phyloP scores from a whole-genome alignment of 2,797 vertebrate genomes.

The Phalanger gymnotis region DNA sequence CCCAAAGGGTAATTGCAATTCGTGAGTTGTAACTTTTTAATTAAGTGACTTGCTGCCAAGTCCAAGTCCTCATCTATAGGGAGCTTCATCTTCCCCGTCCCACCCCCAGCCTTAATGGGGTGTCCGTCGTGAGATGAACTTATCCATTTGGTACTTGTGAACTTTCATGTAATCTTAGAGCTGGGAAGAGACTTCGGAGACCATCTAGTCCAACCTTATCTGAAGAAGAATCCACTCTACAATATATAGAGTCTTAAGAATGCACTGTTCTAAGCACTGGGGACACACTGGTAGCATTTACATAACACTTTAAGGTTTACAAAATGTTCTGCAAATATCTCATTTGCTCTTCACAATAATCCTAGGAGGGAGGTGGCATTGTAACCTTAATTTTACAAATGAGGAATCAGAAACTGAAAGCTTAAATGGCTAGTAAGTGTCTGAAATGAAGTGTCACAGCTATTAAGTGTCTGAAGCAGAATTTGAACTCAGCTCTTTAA shows the following conservation, averaged over 20 bases:
- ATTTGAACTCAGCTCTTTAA: neutral
- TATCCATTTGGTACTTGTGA: neutral
- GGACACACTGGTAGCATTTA: neutral
- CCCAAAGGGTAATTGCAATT: conserved; percentile 19
- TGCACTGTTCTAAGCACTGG: neutral
- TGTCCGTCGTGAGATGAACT: neutral
- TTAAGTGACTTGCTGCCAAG: conserved; percentile 23
- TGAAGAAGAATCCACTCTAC: neutral
- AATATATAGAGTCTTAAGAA: neutral
- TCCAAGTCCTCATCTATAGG: neutral
- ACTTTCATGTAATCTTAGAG: neutral
- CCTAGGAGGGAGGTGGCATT: neutral
- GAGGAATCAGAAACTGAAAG: neutral
- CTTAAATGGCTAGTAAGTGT: neutral
- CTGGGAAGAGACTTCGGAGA: neutral
- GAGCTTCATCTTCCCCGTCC: neutral
- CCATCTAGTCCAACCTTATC: neutral
- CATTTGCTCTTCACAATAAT: neutral
- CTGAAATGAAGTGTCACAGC: neutral
- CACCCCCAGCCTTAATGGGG: neutral
- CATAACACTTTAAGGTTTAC: neutral
- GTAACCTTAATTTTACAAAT: neutral
- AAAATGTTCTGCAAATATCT: neutral
- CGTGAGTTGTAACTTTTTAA: conserved; percentile 36
- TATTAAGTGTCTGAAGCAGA: neutral